phyloP scores from a whole-genome alignment of 2,113 vertebrate genomes.

The Vimba vimba region DNA sequence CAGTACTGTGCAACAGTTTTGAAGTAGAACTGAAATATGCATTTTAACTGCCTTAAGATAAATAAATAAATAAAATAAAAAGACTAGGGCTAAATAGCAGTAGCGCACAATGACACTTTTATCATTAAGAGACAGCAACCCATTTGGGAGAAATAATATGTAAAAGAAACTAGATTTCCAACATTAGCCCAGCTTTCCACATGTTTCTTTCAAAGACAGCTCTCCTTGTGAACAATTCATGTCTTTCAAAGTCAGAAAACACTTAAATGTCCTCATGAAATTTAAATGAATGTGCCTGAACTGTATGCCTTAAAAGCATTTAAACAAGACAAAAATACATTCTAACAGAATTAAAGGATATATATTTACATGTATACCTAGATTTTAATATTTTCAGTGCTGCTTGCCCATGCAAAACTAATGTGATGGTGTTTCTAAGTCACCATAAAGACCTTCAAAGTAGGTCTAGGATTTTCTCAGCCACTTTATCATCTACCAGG shows the following conservation, averaged over 20 bases:
- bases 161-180: not conserved
- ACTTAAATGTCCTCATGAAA: constrained; percentile 12
- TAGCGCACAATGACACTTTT: not conserved
- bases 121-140: not conserved
- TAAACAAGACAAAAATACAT: not conserved
- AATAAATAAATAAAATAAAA: not conserved
- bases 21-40: not conserved
- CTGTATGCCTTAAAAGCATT: constrained; percentile 6
- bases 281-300: not conserved
- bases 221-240: constrained; percentile 1
- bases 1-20: not conserved
- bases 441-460: not conserved
- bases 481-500: not conserved
- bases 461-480: not conserved
- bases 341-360: not conserved
- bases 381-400: not conserved
- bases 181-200: not conserved
- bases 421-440: not conserved
- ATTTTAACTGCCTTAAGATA: not conserved
- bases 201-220: not conserved
- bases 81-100: not conserved
- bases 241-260: not conserved
- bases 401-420: not conserved
- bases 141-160: not conserved
- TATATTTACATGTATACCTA: not conserved